Conservation (phyloP, 2,113 vertebrate genomes). For the Pygoscelis adeliae region DNA sequence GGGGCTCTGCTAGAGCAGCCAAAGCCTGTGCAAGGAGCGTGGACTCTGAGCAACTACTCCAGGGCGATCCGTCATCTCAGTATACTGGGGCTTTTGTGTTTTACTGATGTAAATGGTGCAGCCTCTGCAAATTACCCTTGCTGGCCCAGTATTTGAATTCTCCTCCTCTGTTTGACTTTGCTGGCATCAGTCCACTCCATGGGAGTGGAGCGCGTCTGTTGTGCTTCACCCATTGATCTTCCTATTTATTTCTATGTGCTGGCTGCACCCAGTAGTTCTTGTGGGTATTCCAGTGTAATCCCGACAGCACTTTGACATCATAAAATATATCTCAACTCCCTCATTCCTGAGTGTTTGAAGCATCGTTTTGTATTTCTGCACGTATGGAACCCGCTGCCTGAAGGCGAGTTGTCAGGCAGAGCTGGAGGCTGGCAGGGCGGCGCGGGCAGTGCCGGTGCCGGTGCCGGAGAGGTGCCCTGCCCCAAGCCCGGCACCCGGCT, state of each 20-base stretch:
- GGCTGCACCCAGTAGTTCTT: neutral
- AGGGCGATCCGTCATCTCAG: neutral
- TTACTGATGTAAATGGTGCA: neutral
- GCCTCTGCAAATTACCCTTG: neutral
- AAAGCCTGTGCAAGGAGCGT: neutral
- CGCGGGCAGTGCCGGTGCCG: neutral
- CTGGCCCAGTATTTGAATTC: neutral
- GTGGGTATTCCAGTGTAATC: neutral
- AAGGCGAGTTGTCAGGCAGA: neutral
- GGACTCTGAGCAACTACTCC: neutral
- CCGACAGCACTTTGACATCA: neutral
- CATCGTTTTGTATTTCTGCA: neutral
- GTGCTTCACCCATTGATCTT: neutral
- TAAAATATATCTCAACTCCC: neutral
- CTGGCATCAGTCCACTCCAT: neutral
- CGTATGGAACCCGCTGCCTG: neutral
- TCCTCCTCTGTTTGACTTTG: neutral
- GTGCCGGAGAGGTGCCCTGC: neutral
- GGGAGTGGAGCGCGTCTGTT: neutral
- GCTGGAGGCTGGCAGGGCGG: neutral
- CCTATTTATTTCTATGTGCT: neutral
- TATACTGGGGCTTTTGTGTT: neutral
- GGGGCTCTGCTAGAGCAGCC: neutral
- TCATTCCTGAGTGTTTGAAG: neutral
- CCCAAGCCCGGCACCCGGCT: neutral